These are phyloP conservation scores for Drosophila arawakana DNA, from an alignment of 1,140 invertebrate species.

Conservation along the genomic window DNA sequence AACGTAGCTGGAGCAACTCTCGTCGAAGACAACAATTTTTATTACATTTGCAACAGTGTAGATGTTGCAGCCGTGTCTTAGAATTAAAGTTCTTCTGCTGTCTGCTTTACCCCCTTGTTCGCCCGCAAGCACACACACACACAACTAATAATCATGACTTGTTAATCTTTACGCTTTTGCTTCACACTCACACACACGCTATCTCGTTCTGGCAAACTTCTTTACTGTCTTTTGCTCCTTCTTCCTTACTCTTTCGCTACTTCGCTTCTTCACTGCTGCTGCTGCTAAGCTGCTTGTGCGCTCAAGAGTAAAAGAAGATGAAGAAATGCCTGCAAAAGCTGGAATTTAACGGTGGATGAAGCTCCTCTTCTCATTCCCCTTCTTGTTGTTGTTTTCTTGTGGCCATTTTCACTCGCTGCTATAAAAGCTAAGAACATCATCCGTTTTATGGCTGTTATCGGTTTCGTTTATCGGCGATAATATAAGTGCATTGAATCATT, in stretches of 20 bases:
- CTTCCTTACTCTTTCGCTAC: neutral
- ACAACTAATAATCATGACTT: slow-evolving; percentile 80
- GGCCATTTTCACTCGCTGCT: slow-evolving; percentile 56
- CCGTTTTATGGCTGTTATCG: slow-evolving; percentile 9
- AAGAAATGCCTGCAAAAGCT: slow-evolving; percentile 20
- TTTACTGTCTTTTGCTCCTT: slow-evolving; percentile 4
- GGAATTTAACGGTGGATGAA: slow-evolving; percentile 56
- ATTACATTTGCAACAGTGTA: slow-evolving; percentile 22
- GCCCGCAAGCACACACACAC: neutral
- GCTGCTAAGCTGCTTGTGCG: slow-evolving; percentile 30
- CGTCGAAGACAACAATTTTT: slow-evolving; percentile 32
- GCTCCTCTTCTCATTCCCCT: too few species aligned
- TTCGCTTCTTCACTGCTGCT: neutral
- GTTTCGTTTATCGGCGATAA: slow-evolving; percentile 58
- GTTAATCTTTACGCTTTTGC: slow-evolving; percentile 74
- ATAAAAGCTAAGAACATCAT: slow-evolving; percentile 18
- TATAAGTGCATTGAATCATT: slow-evolving; percentile 62
- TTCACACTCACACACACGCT: slow-evolving; percentile 33
- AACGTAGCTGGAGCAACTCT: slow-evolving; percentile 19
- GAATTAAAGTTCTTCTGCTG: slow-evolving; percentile 6
- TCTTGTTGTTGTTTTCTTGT: neutral
- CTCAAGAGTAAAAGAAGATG: neutral
- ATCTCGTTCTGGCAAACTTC: neutral
- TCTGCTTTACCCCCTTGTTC: slow-evolving; percentile 11
- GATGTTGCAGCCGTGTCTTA: neutral